These are phyloP conservation scores for Protonemura montana DNA, from an alignment of 2,888 invertebrate species.

Conservation along the genomic window DNA sequence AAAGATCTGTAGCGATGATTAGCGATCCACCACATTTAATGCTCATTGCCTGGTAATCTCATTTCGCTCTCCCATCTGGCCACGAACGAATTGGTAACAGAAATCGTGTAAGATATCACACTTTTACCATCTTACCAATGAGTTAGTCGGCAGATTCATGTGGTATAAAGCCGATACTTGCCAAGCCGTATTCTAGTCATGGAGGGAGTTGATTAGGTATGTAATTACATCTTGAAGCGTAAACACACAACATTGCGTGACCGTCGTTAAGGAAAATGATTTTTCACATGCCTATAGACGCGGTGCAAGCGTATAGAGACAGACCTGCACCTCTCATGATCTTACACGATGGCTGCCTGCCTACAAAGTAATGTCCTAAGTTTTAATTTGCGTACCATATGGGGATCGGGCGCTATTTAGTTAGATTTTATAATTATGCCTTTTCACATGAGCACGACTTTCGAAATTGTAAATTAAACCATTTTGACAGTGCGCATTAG, in stretches of 20 bases:
- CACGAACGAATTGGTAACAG: not conserved
- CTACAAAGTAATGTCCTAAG: not conserved
- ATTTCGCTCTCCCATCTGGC: conserved; percentile 9
- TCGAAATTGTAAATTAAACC: not conserved
- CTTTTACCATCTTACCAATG: conserved; percentile 20
- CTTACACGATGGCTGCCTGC: not conserved
- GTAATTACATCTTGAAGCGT: conserved; percentile 34
- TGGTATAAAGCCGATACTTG: not conserved
- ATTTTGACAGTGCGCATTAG: not conserved
- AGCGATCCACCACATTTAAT: not conserved
- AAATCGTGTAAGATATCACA: conserved; percentile 37
- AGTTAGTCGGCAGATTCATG: conserved; percentile 18
- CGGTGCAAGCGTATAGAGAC: too few species aligned
- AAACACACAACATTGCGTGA: conserved; percentile 39
- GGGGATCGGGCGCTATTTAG: conserved; percentile 27
- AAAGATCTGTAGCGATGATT: not conserved
- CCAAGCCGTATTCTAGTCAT: not conserved
- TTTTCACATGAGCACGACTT: not conserved
- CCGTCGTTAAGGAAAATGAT: conserved; percentile 37
- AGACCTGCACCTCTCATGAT: not conserved
- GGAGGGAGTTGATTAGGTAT: conserved; percentile 21
- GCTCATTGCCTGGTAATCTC: conserved; percentile 20
- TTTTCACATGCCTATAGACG: not conserved
- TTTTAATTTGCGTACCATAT: conserved; percentile 15
- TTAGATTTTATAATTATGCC: conserved; percentile 24